Conservation (phyloP, 2,113 vertebrate genomes). For the Urocolius indicus region DNA sequence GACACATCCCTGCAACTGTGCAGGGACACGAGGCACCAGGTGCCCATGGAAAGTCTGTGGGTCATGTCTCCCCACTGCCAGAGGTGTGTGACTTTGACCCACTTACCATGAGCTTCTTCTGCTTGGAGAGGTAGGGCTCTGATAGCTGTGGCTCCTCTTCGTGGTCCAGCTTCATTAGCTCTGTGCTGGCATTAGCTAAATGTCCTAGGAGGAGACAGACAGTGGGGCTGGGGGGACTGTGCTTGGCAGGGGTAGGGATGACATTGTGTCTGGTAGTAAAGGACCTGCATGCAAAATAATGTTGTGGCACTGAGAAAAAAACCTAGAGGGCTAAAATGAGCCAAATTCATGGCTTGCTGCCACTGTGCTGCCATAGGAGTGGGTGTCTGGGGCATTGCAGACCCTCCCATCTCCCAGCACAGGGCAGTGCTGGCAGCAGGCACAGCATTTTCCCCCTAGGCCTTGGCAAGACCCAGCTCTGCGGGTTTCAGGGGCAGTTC, state of each 20-base stretch:
- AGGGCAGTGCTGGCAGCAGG: rapidly evolving
- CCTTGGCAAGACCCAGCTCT: neutral
- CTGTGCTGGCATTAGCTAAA: slow-evolving; percentile 90
- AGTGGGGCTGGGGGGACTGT: neutral
- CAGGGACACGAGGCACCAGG: neutral
- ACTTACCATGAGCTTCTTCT: slow-evolving; percentile 98
- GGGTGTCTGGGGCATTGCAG: rapidly evolving
- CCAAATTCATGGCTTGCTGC: neutral
- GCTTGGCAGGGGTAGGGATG: neutral
- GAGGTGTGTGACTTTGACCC: neutral
- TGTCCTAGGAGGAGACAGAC: slow-evolving; percentile 83
- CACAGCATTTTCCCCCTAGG: rapidly evolving
- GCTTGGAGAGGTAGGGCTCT: slow-evolving; percentile 98
- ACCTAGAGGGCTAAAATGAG: neutral
- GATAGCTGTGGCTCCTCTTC: slow-evolving; percentile 94
- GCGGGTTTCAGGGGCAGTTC: neutral
- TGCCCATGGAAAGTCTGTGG: rapidly evolving
- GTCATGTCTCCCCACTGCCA: neutral
- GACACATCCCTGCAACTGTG: rapidly evolving
- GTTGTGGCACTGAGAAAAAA: neutral
- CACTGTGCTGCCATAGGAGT: rapidly evolving
- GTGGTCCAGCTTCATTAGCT: slow-evolving; percentile 96
- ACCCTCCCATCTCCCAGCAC: rapidly evolving
- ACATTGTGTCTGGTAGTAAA: neutral
- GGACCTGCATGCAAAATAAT: neutral